These are phyloP conservation scores for Venturia canescens DNA, from an alignment of 1,140 invertebrate genomes.

Conservation along the genomic window DNA sequence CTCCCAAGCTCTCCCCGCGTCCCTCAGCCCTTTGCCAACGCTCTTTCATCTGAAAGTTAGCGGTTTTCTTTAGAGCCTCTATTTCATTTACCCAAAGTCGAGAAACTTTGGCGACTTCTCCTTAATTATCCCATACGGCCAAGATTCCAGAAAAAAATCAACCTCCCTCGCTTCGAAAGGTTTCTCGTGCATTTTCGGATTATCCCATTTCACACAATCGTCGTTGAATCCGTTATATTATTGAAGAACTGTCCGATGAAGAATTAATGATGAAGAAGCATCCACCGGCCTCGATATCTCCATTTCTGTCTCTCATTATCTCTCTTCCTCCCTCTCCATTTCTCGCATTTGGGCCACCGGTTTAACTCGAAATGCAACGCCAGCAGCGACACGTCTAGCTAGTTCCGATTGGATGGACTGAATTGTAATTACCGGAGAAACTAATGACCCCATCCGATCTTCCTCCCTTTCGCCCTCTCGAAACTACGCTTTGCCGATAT, in stretches of 20 bases:
- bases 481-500: conserved; percentile 1
- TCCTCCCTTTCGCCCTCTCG: background rate
- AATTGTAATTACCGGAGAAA: conserved; percentile 43
- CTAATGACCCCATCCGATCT: conserved; percentile 16
- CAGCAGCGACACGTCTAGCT: conserved; percentile 40
- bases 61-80: too few species aligned
- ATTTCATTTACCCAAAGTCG: too few species aligned
- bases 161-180: background rate
- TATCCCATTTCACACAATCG: conserved; percentile 24
- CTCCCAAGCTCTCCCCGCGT: background rate
- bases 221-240: conserved; percentile 25
- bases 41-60: too few species aligned
- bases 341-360: background rate
- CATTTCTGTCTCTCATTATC: background rate
- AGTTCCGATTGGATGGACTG: conserved; percentile 42
- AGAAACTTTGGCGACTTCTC: background rate
- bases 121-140: background rate
- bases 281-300: background rate
- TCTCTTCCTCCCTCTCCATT: background rate
- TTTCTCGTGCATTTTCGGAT: background rate
- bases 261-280: conserved; percentile 32
- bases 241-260: conserved; percentile 31
- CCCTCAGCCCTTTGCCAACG: background rate
- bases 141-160: background rate
- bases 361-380: conserved; percentile 35